Conservation (phyloP, 2,797 vertebrate species). For the Sebastes variabilis region DNA sequence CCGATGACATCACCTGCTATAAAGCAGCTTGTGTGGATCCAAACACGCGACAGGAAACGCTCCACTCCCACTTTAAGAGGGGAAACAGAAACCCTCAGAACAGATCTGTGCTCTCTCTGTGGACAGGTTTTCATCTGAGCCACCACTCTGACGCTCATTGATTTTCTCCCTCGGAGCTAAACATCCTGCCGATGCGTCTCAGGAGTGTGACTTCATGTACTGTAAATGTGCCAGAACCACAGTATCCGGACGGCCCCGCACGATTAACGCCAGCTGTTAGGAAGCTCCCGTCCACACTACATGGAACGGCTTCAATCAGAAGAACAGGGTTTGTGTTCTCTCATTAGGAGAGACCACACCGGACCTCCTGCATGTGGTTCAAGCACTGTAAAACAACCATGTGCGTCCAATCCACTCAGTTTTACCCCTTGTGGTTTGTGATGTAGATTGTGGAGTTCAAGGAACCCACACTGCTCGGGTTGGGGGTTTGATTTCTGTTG, state of each 20-base stretch:
- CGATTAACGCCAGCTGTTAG: slow-evolving; percentile 38
- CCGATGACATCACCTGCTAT: slow-evolving; percentile 34
- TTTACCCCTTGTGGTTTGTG: neutral
- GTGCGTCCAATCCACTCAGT: slow-evolving; percentile 11
- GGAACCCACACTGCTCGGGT: neutral
- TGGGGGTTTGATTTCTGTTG: neutral
- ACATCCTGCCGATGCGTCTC: neutral
- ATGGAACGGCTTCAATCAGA: slow-evolving; percentile 10
- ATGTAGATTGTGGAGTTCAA: neutral
- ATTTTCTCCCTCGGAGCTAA: neutral
- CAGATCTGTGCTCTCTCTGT: neutral
- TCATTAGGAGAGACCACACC: slow-evolving; percentile 36
- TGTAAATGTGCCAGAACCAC: neutral
- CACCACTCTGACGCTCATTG: neutral
- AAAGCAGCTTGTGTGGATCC: slow-evolving; percentile 32
- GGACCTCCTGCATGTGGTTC: slow-evolving; percentile 18
- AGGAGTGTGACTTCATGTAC: neutral
- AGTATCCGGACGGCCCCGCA: neutral
- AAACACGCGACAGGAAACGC: slow-evolving; percentile 3
- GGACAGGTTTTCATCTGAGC: neutral
- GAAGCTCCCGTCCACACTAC: slow-evolving; percentile 28
- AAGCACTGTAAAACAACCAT: neutral
- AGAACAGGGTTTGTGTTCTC: slow-evolving; percentile 27
- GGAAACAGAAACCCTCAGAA: neutral
- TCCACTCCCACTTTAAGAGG: slow-evolving; percentile 1